Conservation (phyloP, 2,797 vertebrate species). For the Pangasius macronema region DNA sequence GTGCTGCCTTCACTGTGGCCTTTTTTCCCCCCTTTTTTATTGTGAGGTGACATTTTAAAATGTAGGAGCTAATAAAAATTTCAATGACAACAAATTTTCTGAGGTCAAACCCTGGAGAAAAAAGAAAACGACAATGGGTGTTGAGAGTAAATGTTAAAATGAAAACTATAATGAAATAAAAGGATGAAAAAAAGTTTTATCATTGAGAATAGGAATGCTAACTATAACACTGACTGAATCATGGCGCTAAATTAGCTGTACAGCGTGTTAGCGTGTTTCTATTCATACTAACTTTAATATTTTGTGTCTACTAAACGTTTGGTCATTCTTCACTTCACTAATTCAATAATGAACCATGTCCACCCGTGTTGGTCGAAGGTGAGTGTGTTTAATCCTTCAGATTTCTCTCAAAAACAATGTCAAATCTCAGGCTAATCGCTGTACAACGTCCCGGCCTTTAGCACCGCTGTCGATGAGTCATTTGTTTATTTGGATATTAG, state of each 20-base stretch:
- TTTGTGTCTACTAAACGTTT: background rate
- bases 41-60: slow-evolving; percentile 5
- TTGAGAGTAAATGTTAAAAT: background rate
- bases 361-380: background rate
- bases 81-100: background rate
- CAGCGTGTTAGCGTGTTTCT: background rate
- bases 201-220: background rate
- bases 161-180: background rate
- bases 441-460: background rate
- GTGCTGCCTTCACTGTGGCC: background rate
- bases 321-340: background rate
- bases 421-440: background rate
- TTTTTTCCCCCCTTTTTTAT: background rate
- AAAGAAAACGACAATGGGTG: background rate
- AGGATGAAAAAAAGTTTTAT: background rate
- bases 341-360: background rate
- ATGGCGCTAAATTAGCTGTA: background rate
- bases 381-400: background rate
- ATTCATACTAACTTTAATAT: background rate
- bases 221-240: background rate
- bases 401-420: background rate
- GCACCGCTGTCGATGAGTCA: slow-evolving; percentile 15
- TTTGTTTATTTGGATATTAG: slow-evolving; percentile 44
- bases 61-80: background rate
- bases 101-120: background rate